phyloP scores from a whole-genome alignment of 2,797 vertebrate genomes.

The Mus spretus region DNA sequence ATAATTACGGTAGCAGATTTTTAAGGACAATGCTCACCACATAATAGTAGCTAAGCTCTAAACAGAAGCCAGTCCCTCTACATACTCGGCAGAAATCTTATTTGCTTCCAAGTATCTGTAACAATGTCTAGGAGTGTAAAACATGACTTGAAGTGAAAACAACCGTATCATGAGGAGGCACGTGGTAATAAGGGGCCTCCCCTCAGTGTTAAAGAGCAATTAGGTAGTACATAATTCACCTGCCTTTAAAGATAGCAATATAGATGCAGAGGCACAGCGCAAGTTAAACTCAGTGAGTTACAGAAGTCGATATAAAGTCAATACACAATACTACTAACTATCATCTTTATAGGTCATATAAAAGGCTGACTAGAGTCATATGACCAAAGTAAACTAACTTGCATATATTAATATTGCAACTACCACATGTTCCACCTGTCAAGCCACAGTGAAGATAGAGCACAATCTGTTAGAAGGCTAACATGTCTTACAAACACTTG shows the following conservation, averaged over 20 bases:
- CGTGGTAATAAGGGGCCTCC: constrained; percentile 33
- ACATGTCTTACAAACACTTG: neutral
- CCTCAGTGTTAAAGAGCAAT: constrained; percentile 37
- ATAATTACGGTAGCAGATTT: neutral
- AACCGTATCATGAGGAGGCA: neutral
- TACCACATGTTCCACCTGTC: neutral
- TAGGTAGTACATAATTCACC: constrained; percentile 9
- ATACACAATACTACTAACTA: neutral
- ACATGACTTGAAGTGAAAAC: neutral
- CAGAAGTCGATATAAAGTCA: constrained; percentile 22
- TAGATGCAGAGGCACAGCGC: neutral
- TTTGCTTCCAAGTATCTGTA: neutral
- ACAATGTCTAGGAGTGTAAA: constrained; percentile 19
- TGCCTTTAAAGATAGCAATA: neutral
- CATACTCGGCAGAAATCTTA: constrained; percentile 30
- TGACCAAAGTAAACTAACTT: neutral
- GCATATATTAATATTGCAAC: neutral
- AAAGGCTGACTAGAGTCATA: neutral
- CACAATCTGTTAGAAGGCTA: constrained; percentile 6
- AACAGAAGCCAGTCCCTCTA: neutral
- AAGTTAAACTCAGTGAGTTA: constrained; percentile 46
- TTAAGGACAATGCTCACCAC: neutral
- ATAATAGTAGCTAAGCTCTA: neutral
- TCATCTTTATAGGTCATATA: constrained; percentile 5
- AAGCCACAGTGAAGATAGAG: neutral